phyloP scores from a whole-genome alignment of 1,140 invertebrate genomes.

The Phthorimaea operculella region DNA sequence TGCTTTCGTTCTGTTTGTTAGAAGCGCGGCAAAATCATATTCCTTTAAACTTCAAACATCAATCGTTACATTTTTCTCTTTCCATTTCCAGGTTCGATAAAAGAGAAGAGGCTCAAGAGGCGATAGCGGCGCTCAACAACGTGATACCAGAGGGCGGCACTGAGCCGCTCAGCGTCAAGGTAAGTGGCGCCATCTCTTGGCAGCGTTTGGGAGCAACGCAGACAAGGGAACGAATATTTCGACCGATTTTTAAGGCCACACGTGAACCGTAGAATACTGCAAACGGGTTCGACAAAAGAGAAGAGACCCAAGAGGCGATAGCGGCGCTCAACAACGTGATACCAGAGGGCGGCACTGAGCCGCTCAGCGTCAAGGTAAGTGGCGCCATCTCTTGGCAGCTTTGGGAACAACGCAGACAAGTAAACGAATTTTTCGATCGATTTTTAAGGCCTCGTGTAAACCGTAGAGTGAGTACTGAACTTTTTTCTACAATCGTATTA shows the following conservation, averaged over 20 bases:
- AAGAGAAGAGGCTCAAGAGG: slow-evolving; percentile 87
- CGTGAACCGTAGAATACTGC: too few relatives aligned
- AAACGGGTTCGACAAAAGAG: too few relatives aligned
- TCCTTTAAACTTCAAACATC: too few relatives aligned
- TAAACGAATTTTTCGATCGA: too few relatives aligned
- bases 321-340: slow-evolving; percentile 84
- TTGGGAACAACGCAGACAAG: not conserved
- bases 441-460: too few relatives aligned
- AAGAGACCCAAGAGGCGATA: slow-evolving; percentile 91
- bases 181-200: slow-evolving; percentile 16
- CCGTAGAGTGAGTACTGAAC: too few relatives aligned
- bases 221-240: too few relatives aligned
- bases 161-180: slow-evolving; percentile 85
- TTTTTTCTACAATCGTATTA: too few relatives aligned
- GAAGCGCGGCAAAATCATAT: too few relatives aligned
- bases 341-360: slow-evolving; percentile 82
- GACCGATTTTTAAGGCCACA: too few relatives aligned
- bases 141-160: slow-evolving; percentile 79
- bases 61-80: too few relatives aligned
- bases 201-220: not conserved
- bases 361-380: slow-evolving; percentile 79
- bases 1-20: too few relatives aligned
- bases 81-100: slow-evolving; percentile 75
- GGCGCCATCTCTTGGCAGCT: not conserved
- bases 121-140: slow-evolving; percentile 87